phyloP scores from a whole-genome alignment of 2,888 invertebrate genomes.

The Zeuzera pyrina region DNA sequence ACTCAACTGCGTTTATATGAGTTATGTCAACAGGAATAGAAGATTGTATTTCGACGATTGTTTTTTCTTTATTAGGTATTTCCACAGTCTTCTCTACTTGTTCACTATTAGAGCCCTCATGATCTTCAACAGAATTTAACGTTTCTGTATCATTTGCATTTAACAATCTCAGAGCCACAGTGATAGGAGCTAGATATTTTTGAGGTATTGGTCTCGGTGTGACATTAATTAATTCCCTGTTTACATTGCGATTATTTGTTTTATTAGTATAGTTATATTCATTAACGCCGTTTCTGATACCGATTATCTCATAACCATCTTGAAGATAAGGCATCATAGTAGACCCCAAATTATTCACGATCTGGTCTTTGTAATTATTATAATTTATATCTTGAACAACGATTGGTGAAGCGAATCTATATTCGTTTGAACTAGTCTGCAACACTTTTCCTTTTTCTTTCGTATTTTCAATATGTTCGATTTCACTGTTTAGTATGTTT shows the following conservation, averaged over 20 bases:
- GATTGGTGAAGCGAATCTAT: constrained; percentile 58
- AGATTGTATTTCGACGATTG: constrained; percentile 77
- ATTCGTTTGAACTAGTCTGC: constrained; percentile 32
- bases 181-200: constrained; percentile 74
- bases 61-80: constrained; percentile 55
- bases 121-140: constrained; percentile 49
- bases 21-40: constrained; percentile 73
- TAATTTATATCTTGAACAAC: constrained; percentile 51
- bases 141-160: constrained; percentile 53
- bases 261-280: constrained; percentile 24
- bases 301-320: constrained; percentile 58
- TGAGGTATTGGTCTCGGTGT: constrained; percentile 71
- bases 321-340: constrained; percentile 58
- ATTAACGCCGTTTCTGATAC: constrained; percentile 36
- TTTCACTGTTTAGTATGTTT: constrained; percentile 38
- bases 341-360: constrained; percentile 52
- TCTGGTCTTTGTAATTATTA: constrained; percentile 40
- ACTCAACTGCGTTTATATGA: constrained; percentile 60
- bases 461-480: constrained; percentile 28
- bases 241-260: constrained; percentile 18
- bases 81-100: constrained; percentile 43
- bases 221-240: constrained; percentile 46
- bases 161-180: constrained; percentile 70
- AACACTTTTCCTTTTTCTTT: constrained; percentile 22
- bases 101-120: constrained; percentile 55